phyloP scores from a whole-genome alignment of 1,140 invertebrate genomes.

The Zaprionus vittiger region DNA sequence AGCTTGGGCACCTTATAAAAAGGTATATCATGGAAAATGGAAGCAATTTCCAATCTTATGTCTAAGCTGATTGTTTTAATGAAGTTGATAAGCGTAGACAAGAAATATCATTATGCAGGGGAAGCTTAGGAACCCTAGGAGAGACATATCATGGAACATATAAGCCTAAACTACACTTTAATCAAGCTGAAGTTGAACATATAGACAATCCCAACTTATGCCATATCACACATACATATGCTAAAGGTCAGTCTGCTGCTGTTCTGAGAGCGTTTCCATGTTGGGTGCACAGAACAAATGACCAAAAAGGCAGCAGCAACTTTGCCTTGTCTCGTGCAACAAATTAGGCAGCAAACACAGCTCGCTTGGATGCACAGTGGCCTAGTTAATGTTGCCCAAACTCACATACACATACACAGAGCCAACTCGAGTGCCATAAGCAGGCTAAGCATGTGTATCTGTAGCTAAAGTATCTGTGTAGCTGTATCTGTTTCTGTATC shows the following conservation, averaged over 20 bases:
- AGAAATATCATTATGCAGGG: no score
- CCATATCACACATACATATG: background rate
- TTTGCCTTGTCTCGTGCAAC: conserved; percentile 16
- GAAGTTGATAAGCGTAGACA: no score
- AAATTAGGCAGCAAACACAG: conserved; percentile 33
- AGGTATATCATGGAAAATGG: no score
- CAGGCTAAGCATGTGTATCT: conserved; percentile 63
- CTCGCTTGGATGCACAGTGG: conserved; percentile 66
- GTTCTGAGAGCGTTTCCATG: background rate
- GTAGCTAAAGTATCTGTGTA: conserved; percentile 15
- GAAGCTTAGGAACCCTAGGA: no score
- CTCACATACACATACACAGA: conserved; percentile 25
- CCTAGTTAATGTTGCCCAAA: conserved; percentile 68
- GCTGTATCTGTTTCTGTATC: conserved; percentile 35
- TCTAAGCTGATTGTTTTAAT: no score
- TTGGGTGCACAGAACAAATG: background rate
- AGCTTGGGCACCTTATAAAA: no score
- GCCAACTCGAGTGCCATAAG: conserved; percentile 50
- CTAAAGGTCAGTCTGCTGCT: background rate
- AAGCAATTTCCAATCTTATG: no score
- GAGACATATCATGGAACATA: no score
- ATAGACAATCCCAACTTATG: background rate
- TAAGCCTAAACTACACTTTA: background rate
- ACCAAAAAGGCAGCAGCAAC: background rate
- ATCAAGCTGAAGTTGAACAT: no score